These are phyloP conservation scores for Helobdella robusta DNA, from an alignment of 2,888 invertebrate species.

Conservation along the genomic window DNA sequence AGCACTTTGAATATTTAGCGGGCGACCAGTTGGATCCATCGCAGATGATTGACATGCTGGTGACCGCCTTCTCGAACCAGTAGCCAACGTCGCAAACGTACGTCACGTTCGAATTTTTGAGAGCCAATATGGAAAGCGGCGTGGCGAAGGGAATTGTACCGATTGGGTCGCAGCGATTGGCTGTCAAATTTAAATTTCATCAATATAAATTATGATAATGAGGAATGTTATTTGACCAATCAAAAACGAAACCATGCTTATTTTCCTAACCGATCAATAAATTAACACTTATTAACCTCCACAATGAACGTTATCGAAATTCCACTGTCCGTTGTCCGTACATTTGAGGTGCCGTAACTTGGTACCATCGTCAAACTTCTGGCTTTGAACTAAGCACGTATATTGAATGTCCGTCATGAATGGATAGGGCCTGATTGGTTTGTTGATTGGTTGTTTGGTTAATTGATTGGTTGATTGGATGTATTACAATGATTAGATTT, in stretches of 20 bases:
- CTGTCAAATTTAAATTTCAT: too few species aligned
- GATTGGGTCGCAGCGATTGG: slow-evolving; percentile 24
- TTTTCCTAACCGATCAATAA: not conserved
- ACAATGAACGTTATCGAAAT: slow-evolving; percentile 14
- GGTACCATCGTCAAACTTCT: slow-evolving; percentile 3
- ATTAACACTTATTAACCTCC: not conserved
- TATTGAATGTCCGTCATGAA: not conserved
- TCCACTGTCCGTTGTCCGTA: slow-evolving; percentile 2
- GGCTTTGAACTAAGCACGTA: not conserved
- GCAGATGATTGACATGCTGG: slow-evolving; percentile 9
- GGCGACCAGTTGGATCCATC: slow-evolving; percentile 23
- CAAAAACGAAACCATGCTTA: not conserved
- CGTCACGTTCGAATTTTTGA: slow-evolving; percentile 16
- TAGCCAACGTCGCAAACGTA: slow-evolving; percentile 22
- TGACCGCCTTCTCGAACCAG: slow-evolving; percentile 20
- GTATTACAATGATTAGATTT: too few species aligned
- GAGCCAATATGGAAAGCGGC: slow-evolving; percentile 2
- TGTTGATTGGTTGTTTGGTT: too few species aligned
- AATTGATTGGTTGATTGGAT: too few species aligned
- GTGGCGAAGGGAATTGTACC: slow-evolving; percentile 4
- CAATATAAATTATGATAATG: not conserved
- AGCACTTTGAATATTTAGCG: slow-evolving; percentile 8
- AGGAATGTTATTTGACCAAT: not conserved
- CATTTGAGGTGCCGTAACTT: not conserved
- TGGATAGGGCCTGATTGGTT: not conserved